Base-by-base conservation (phyloP, 1,140 invertebrate species). In the Orchestia grillus region DNA sequence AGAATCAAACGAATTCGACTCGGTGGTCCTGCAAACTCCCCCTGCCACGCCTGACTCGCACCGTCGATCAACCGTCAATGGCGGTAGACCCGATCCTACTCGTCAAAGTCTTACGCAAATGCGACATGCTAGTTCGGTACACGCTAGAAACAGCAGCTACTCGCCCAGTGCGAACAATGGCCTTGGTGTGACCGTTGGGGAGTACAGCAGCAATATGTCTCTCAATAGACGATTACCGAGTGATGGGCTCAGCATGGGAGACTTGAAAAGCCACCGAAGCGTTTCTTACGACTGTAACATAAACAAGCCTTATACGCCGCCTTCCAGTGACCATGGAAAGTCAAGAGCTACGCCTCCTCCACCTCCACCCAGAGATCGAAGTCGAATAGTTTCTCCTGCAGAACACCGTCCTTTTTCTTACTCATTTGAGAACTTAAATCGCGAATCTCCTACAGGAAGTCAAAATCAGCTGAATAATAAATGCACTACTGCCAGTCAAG, bases 301-400 rank as follows among this genome's bases (percentile, higher is more conserved):
- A 97, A 96, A 97, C 97, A 96, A 97, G 97, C 96, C 97, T 98
- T 62, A 98, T 98, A 28, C 98, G 98, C 0, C 98, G 98, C n/a
- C 98, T 98, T 87, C 45, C 44, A 62, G 42, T 47, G 44, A 90
- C 92, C 94, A 15, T 45, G 95, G 91, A 42, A 96, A 95, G 62
- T 96, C 95, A 77, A 96, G 96, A 77, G 45, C 96, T n/a, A 97
- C 91, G 19, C 97, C 97, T 95, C 97, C 97, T 16, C 95, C 96
- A 91, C 97, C 97, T n/a, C 97, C 97, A 16, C 97, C 97, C 8
- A 90, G 97, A 41, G 97, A 97, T 95, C 95, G 96, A 90, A 97
- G 96, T 88, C 96, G 96, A 62, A 96, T 97, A 95, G 28, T 97
- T 96, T 97, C 96, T 77, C 96, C 96, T 53, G 43, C 95, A 94